Conservation (phyloP, 2,888 invertebrate genomes). For the Drosophila subsilvestris region DNA sequence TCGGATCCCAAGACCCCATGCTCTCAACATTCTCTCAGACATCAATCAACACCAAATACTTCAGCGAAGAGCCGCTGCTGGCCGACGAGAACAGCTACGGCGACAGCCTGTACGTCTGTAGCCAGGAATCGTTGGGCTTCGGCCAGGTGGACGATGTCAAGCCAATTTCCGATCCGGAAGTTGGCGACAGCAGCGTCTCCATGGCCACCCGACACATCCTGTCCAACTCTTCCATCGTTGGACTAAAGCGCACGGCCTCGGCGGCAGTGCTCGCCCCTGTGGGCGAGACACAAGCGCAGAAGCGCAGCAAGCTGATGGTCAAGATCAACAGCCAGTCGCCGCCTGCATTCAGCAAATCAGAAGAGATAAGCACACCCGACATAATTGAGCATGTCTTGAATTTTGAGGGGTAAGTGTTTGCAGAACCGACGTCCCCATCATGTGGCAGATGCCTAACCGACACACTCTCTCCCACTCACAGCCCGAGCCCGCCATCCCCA, state of each 20-base stretch:
- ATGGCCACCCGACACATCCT: conserved; percentile 28
- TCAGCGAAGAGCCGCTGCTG: conserved; percentile 52
- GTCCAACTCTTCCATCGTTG: background rate
- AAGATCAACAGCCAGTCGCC: conserved; percentile 42
- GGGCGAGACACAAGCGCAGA: conserved; percentile 53
- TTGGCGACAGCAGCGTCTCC: conserved; percentile 26
- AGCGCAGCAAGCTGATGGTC: conserved; percentile 61
- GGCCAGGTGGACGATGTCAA: conserved; percentile 34
- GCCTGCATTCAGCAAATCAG: conserved; percentile 4
- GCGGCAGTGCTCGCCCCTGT: conserved; percentile 14
- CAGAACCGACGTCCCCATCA: no score
- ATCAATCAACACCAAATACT: conserved; percentile 43
- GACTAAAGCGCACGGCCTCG: conserved; percentile 60
- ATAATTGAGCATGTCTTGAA: conserved; percentile 55
- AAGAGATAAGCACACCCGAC: conserved; percentile 58
- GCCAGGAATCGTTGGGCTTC: conserved; percentile 59
- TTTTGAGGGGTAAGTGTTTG: conserved; percentile 42
- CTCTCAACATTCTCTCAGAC: conserved; percentile 45
- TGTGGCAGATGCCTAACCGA: conserved; percentile 21
- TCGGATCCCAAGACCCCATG: conserved; percentile 45
- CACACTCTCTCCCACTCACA: conserved; percentile 9
- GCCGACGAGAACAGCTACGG: conserved; percentile 52
- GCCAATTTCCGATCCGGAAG: conserved; percentile 19
- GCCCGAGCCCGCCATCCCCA: conserved; percentile 22
- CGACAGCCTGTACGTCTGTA: conserved; percentile 29